Percentiles rank a stretch among this genome's conserved stretches.
phyloP scores from a whole-genome alignment of 2,888 invertebrate genomes.

The Drosophila heteroneura region DNA sequence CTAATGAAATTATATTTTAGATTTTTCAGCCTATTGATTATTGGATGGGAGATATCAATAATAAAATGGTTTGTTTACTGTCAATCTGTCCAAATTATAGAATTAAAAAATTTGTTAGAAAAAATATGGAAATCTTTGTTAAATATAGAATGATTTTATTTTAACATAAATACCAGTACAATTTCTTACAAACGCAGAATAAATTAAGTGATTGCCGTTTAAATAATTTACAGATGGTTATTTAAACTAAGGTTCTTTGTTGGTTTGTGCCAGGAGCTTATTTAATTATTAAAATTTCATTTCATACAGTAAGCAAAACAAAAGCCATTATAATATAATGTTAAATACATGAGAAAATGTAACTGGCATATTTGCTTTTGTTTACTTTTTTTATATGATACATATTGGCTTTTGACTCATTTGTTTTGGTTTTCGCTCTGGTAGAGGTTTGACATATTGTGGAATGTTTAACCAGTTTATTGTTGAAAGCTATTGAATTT shows the following conservation, averaged over 20 bases:
- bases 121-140: not conserved
- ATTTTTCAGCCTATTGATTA: not conserved
- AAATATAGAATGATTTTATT: slow-evolving; percentile 24
- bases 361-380: slow-evolving; percentile 43
- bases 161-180: slow-evolving; percentile 7
- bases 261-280: slow-evolving; percentile 22
- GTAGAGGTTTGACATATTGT: slow-evolving; percentile 33
- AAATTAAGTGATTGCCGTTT: slow-evolving; percentile 38
- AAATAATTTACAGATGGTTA: slow-evolving; percentile 49
- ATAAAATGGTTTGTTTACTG: not conserved
- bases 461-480: slow-evolving; percentile 65
- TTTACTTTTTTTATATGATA: slow-evolving; percentile 9
- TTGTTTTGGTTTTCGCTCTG: slow-evolving; percentile 24
- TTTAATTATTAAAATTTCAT: slow-evolving; percentile 69
- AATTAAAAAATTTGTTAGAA: not conserved
- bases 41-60: not conserved
- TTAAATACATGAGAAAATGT: slow-evolving; percentile 19
- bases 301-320: slow-evolving; percentile 62
- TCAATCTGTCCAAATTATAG: not conserved
- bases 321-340: slow-evolving; percentile 26
- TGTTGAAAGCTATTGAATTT: slow-evolving; percentile 53
- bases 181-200: slow-evolving; percentile 4
- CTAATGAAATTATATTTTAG: not conserved
- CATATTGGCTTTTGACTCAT: slow-evolving; percentile 22
- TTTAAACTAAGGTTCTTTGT: slow-evolving; percentile 39